Evolutionary conservation across 2,888 invertebrate genomes (phyloP), one percentile per base, ranked within the genome.

Genomic region (Drosophila mayaguana): DNA sequence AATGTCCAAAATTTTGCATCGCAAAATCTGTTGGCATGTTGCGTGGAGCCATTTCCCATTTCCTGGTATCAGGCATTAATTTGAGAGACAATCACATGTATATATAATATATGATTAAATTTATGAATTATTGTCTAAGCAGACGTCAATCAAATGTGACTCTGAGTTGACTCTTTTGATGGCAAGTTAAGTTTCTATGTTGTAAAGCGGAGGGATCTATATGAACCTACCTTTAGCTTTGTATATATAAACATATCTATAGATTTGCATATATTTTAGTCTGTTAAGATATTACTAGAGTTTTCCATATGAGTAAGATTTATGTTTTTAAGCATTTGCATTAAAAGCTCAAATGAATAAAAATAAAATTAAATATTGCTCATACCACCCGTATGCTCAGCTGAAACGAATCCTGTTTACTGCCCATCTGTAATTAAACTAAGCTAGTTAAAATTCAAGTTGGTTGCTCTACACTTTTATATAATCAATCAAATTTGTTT

Each of bases 1-100:
- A 78, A 67, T 81, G 72, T 62, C 72, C 55, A 78, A 81, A 75
- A 57, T 54, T 36, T 32, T 68, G 25, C 14, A 48, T 51, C 59
- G 55, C 5, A 40, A 40, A 63, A 68, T 60, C 69, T 55, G 7
- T 18, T 48, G 34, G 40, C 40, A 64, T 60, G 20, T 42, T 61
- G 55, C 11, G 50, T 34, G 12, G 32, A 22, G 16, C 54, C 1
- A 6, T 60, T 53, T 65, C 22, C 61, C 18, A 59, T 46, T 78
- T 75, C 79, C 75, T 62, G 66, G 55, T 60, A 36, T 36, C 51
- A 28, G 5, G 48, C 34, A 51, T 16, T 20, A 51, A 9, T 51
- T 51, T 32, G 18, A 18, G 1, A 48, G 18, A 32, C 32, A 50
- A 32, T 50, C 7, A 50, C 14, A 18, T 48, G 14, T 32, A 50